These are phyloP conservation scores for Cryptocephalus primarius DNA, from an alignment of 2,888 invertebrate species.

Conservation along the genomic window DNA sequence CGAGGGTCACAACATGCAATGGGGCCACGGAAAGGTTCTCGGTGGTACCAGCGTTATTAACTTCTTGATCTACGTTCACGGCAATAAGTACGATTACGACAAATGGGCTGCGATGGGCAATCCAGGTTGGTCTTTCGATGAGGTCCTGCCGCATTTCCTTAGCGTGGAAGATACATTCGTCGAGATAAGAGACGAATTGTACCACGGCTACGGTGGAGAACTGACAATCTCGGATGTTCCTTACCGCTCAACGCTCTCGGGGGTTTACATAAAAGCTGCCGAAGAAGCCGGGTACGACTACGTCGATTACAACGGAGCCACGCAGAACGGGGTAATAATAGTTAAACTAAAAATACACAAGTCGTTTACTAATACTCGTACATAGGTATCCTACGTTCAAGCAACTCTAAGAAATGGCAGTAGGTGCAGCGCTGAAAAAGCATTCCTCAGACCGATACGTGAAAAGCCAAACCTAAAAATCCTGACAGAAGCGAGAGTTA, in stretches of 20 bases:
- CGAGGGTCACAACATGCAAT: neutral
- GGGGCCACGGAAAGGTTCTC: neutral
- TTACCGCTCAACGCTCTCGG: constrained; percentile 36
- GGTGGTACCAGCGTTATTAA: constrained; percentile 1
- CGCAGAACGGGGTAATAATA: constrained; percentile 44
- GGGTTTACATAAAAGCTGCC: constrained; percentile 50
- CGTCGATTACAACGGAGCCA: constrained; percentile 57
- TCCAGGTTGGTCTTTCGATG: constrained; percentile 41
- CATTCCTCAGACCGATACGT: constrained; percentile 50
- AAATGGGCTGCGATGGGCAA: constrained; percentile 37
- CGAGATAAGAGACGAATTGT: constrained; percentile 21
- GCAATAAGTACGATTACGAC: constrained; percentile 1
- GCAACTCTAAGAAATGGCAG: constrained; percentile 47
- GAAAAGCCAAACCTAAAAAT: constrained; percentile 56
- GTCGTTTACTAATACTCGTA: too few relatives aligned
- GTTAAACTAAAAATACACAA: too few relatives aligned
- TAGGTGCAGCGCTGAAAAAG: constrained; percentile 55
- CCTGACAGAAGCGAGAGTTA: constrained; percentile 48
- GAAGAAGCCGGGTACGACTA: constrained; percentile 53
- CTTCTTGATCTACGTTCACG: constrained; percentile 1
- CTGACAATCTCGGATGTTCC: constrained; percentile 30
- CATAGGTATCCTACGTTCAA: constrained; percentile 43
- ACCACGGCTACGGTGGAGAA: constrained; percentile 34
- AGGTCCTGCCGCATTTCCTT: constrained; percentile 36
- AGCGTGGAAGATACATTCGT: constrained; percentile 30